A percentile compares a stretch with the other conserved stretches of the same genome.
Evolutionary conservation across 1,140 invertebrate species (phyloP).

Genomic region (Eumeta japonica): DNA sequence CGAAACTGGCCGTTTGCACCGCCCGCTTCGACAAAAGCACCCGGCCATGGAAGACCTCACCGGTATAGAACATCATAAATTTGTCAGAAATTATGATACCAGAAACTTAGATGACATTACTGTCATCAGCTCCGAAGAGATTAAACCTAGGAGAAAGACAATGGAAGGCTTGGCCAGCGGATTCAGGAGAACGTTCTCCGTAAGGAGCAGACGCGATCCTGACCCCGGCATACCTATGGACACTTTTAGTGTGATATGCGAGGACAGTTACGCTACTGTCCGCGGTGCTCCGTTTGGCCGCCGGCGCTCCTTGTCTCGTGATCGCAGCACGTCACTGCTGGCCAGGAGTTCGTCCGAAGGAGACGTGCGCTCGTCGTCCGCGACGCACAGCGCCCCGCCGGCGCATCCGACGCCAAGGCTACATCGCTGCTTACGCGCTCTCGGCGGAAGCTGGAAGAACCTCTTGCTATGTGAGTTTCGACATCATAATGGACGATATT

Average conservation of each 20-base stretch:
- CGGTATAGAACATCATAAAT: conserved; percentile 27
- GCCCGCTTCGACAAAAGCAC: conserved; percentile 35
- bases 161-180: conserved; percentile 43
- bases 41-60: conserved; percentile 43
- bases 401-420: conserved; percentile 49
- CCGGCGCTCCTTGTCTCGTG: conserved; percentile 39
- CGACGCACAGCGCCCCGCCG: conserved; percentile 30
- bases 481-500: conserved; percentile 13
- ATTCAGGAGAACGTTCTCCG: conserved; percentile 45
- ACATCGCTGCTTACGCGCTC: conserved; percentile 61
- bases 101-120: conserved; percentile 48
- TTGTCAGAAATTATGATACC: conserved; percentile 24
- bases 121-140: conserved; percentile 53
- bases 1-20: conserved; percentile 27
- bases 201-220: conserved; percentile 35
- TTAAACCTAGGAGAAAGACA: conserved; percentile 43
- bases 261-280: conserved; percentile 47
- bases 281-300: conserved; percentile 45
- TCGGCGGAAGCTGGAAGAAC: conserved; percentile 66
- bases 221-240: conserved; percentile 44
- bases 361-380: conserved; percentile 46
- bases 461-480: conserved; percentile 63
- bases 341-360: conserved; percentile 55
- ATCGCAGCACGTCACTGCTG: conserved; percentile 41
- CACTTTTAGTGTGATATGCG: conserved; percentile 37